A percentile compares a stretch with the other conserved stretches of the same genome.
Conservation (phyloP, 2,888 invertebrate genomes). For the Drosophila siamana region DNA sequence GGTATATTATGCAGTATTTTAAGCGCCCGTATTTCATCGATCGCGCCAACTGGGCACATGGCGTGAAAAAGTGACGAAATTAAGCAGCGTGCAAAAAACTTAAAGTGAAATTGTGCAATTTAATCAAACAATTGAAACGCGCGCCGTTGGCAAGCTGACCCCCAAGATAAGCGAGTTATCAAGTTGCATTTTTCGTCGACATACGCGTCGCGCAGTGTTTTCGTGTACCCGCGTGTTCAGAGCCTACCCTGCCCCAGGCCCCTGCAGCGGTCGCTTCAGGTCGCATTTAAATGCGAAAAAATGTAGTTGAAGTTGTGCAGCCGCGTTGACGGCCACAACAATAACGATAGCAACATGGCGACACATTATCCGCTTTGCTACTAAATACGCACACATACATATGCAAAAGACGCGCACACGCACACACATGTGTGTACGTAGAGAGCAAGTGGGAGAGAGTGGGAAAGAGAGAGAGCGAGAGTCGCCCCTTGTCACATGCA, state of each 20-base stretch:
- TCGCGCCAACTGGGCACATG: background rate
- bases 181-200: conserved; percentile 24
- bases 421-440: conserved; percentile 2
- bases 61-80: background rate
- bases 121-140: background rate
- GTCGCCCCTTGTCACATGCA: conserved; percentile 24
- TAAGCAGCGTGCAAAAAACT: background rate
- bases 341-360: conserved; percentile 58
- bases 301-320: conserved; percentile 48
- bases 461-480: background rate
- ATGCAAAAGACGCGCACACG: conserved; percentile 32
- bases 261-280: conserved; percentile 3
- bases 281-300: conserved; percentile 64
- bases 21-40: background rate
- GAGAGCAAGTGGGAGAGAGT: background rate
- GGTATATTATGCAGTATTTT: background rate
- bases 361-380: conserved; percentile 71
- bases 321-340: conserved; percentile 56
- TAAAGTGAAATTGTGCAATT: background rate
- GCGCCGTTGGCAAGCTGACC: conserved; percentile 5
- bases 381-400: conserved; percentile 62
- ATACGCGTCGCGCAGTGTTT: background rate
- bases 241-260: background rate
- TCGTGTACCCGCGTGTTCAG: background rate
- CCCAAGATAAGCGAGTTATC: conserved; percentile 35